Evolutionary conservation across 2,888 invertebrate species (phyloP), one percentile per base, ranked within the genome.

Genomic region (Epirrhoe tristata): DNA sequence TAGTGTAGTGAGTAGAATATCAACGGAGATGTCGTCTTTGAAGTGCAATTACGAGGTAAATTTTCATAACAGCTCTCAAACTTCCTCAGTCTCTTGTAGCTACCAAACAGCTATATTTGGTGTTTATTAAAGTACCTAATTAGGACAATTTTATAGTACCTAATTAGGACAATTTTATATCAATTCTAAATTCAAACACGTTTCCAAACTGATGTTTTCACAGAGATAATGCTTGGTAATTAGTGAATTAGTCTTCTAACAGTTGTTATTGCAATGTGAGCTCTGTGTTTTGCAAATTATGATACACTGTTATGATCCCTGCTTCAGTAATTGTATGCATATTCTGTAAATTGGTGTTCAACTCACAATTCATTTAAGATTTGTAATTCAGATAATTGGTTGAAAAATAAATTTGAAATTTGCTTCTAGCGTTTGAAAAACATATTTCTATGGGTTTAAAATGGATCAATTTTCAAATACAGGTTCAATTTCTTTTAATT

Each of bases 41-140:
- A 86, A 82, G 46, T 76, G 70, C 57, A 82, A 80, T 51, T 93
- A 93, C 66, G 92, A 92, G 88, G 93, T 93, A 82, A 61, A 73
- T 46, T n/a, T 48, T 48, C 12, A 12, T 12, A 31, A 24, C 14
- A 16, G 14, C 14, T 16, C 7, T 14, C 48, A 48, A 16, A 16
- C 14, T 48, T 16, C n/a, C 31, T 12, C 5, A 32, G n/a, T 32
- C 32, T 53, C 31, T 53, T 53, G 12, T 43, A 12, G 39, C 5
- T 12, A 43, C 0, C 5, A 32, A 53, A 31, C 24, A 6, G 32
- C 6, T 53, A 24, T 31, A 12, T 1, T 31, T 24, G 12, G 5
- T 53, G n/a, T 31, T 31, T 31, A 10, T 53, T 32, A 31, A 32
- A 39, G 8, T 8, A 2, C 24, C 36, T 8, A 39, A 39, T 39